These are phyloP conservation scores for Axis porcinus DNA, from an alignment of 2,113 vertebrate genomes.

Conservation along the genomic window DNA sequence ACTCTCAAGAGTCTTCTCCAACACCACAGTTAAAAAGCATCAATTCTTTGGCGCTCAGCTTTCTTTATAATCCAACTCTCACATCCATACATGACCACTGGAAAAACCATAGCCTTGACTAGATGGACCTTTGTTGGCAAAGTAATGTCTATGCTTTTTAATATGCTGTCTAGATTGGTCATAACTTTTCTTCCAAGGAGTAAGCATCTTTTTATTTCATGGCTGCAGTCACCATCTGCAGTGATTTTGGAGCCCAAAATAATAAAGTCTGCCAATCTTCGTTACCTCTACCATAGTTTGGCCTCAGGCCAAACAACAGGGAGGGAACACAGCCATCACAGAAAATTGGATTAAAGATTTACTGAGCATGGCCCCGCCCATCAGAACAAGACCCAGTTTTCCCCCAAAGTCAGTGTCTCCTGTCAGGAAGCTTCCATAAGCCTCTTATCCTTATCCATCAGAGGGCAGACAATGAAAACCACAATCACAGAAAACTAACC, in stretches of 20 bases:
- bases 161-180: neutral
- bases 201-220: neutral
- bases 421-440: neutral
- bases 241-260: neutral
- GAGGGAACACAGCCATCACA: neutral
- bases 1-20: neutral
- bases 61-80: neutral
- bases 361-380: neutral
- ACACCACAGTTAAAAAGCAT: neutral
- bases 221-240: neutral
- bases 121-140: neutral
- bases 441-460: neutral
- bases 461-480: neutral
- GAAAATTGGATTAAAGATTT: neutral
- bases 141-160: neutral
- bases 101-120: neutral
- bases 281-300: neutral
- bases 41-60: neutral
- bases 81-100: neutral
- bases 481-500: neutral
- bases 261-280: neutral
- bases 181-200: neutral
- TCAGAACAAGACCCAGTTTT: neutral
- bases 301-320: neutral
- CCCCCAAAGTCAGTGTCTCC: neutral